Percentiles rank a stretch among this genome's conserved stretches.
Conservation (phyloP, 2,888 invertebrate species). For the Orchestes rusci region DNA sequence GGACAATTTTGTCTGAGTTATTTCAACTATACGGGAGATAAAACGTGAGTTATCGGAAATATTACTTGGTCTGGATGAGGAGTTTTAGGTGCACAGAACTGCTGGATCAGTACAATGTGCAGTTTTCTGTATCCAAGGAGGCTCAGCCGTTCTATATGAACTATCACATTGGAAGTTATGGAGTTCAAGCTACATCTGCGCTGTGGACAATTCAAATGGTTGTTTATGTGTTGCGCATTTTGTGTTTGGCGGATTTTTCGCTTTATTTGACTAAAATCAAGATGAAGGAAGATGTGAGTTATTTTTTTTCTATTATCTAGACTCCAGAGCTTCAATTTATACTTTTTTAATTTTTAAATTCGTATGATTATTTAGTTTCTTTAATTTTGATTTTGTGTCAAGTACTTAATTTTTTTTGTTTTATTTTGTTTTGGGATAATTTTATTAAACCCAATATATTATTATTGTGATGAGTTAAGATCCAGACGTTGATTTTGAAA, state of each 20-base stretch:
- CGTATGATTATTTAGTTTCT: no score
- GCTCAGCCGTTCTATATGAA: conserved; percentile 16
- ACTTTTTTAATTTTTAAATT: no score
- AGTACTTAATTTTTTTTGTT: no score
- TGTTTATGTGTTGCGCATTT: conserved; percentile 16
- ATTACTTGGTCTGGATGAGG: no score
- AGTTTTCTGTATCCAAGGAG: conserved; percentile 4
- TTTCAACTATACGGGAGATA: conserved; percentile 3
- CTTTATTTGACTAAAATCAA: conserved; percentile 17
- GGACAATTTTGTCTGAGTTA: conserved; percentile 11
- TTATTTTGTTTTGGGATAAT: no score
- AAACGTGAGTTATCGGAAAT: conserved; percentile 10
- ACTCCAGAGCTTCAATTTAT: no score
- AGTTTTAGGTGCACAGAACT: conserved; percentile 16
- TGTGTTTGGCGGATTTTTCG: conserved; percentile 19
- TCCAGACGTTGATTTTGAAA: no score
- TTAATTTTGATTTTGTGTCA: no score
- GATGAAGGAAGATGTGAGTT: conserved; percentile 8
- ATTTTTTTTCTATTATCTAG: conserved; percentile 1
- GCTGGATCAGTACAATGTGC: conserved; percentile 16
- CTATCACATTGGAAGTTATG: conserved; percentile 11
- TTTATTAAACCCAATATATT: no score
- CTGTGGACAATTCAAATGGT: conserved; percentile 15
- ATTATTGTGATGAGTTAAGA: no score
- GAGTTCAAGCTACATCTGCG: conserved; percentile 5